Conservation (phyloP, 2,113 vertebrate species). For the Chaetorhynchus papuensis region DNA sequence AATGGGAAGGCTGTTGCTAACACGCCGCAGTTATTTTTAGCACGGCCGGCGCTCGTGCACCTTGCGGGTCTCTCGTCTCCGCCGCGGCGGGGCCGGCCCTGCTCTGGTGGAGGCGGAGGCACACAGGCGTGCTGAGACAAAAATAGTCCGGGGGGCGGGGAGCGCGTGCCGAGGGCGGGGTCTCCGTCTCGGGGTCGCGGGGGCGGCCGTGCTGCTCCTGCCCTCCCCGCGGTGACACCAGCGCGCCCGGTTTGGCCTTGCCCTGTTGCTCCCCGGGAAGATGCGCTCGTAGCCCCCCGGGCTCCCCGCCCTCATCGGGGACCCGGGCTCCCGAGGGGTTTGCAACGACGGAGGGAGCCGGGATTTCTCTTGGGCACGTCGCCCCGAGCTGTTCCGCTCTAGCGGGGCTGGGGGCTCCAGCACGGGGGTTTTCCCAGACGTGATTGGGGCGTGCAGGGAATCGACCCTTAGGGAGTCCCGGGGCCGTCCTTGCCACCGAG, state of each 20-base stretch:
- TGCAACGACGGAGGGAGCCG: background rate
- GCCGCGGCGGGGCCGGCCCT: slow-evolving; percentile 29
- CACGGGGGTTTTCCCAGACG: accelerated
- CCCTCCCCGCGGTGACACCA: too few relatives aligned
- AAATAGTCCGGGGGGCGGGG: slow-evolving; percentile 30
- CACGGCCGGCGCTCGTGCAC: background rate
- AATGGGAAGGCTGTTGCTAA: slow-evolving; percentile 92
- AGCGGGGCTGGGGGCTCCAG: background rate
- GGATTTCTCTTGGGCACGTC: background rate
- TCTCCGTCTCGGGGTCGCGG: background rate
- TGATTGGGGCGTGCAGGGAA: accelerated
- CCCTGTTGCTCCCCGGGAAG: background rate
- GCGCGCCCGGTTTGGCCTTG: background rate
- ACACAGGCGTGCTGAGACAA: background rate
- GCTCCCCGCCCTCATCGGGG: accelerated
- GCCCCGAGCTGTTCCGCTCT: too few relatives aligned
- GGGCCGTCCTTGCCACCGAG: too few relatives aligned
- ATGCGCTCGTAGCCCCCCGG: background rate
- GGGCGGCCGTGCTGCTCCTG: accelerated
- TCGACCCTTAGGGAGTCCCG: accelerated
- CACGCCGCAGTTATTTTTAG: slow-evolving; percentile 89
- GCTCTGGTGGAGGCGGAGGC: background rate
- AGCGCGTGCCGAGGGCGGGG: background rate
- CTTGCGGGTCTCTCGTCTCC: background rate
- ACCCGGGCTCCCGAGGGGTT: background rate